Evolutionary conservation across 2,797 vertebrate species (phyloP), one percentile per base, ranked within the genome.

Genomic region (Babyrousa celebensis): DNA sequence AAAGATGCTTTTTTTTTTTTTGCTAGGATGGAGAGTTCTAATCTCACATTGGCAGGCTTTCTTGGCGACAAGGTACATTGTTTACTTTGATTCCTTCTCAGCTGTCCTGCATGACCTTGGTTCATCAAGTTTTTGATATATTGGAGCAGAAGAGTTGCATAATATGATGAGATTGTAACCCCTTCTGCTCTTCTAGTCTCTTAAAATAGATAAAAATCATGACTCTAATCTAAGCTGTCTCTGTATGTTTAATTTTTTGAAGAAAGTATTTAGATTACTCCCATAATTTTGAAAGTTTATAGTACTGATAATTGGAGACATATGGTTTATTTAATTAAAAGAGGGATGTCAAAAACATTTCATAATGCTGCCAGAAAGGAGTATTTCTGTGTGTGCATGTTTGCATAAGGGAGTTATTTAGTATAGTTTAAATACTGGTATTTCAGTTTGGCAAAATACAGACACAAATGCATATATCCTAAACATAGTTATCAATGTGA

Each of bases 1-100:
- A 96, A 91, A 96, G 82, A 86, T 56, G 5, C 48, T 52, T 48
- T n/a, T 72, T 97, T 52, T 48, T n/a, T 72, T 97, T 84, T 92
- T 86, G 72, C 93, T 95, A 54, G 15, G 56, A 83, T 93, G 27
- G 88, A 94, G 94, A 95, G 62, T 84, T 95, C 87, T 97, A 89
- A 90, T 97, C 97, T 85, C 92, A 96, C 67, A 90, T 52, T 97
- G 85, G 91, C 78, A 96, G 89, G 60, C 87, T 93, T 15, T 95
- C 74, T 97, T 97, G 62, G 43, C 80, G 12, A 56, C 29, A 85
- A 4, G 9, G 32, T 91, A 72, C 60, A 93, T 8, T 93, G 91
- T 93, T 97, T 96, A 88, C 63, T 98, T 97, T 97, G 87, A 97
- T 88, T 95, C 32, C 62, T 96, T 90, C 70, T 97, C 93, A 96